A percentile compares a stretch with the other conserved stretches of the same genome.
Evolutionary conservation across 2,113 vertebrate species (phyloP).

Genomic region (Muscicapa adusta): DNA sequence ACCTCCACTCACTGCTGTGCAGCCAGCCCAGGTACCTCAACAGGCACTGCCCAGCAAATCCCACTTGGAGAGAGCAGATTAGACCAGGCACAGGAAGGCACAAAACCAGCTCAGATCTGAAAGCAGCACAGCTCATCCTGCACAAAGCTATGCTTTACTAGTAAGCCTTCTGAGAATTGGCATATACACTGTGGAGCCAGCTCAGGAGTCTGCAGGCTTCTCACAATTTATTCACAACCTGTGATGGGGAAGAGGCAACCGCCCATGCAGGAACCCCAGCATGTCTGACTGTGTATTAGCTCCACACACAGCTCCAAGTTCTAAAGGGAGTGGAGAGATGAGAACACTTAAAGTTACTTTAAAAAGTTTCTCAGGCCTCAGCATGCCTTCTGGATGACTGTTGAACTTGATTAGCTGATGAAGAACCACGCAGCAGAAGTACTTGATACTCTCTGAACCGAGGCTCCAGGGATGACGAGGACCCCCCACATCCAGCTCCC

Average conservation of each 20-base stretch:
- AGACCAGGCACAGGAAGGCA: background rate
- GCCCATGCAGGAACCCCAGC: background rate
- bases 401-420: background rate
- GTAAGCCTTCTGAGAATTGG: background rate
- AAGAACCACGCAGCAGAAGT: background rate
- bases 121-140: background rate
- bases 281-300: background rate
- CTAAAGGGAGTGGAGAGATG: background rate
- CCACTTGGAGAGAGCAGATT: background rate
- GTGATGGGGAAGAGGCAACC: background rate
- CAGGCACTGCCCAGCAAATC: background rate
- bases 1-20: background rate
- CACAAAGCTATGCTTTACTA: background rate
- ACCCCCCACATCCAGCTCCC: background rate
- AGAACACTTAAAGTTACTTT: background rate
- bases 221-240: background rate
- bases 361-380: background rate
- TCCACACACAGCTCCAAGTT: background rate
- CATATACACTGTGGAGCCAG: background rate
- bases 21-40: background rate
- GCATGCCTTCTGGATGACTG: background rate
- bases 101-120: background rate
- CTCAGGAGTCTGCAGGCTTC: accelerated
- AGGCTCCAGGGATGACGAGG: background rate
- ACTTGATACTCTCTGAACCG: background rate